phyloP scores from a whole-genome alignment of 2,797 vertebrate species.

The Erithacus rubecula region DNA sequence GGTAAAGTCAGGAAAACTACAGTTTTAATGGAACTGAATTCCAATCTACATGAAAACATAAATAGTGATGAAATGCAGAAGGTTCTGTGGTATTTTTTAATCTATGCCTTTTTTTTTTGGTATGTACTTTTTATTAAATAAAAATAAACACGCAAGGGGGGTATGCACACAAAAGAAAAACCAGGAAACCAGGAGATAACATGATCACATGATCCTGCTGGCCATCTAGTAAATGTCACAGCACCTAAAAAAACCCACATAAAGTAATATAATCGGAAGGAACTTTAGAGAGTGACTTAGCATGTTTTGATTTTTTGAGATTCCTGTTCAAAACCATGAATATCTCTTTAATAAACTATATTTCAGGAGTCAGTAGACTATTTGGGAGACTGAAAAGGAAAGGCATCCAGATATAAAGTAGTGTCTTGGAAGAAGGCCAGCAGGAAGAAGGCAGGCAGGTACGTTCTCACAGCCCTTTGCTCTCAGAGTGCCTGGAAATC shows the following conservation, averaged over 20 bases:
- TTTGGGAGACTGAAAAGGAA: neutral
- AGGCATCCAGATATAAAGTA: neutral
- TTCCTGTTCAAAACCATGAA: neutral
- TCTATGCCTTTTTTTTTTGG: neutral
- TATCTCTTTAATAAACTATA: neutral
- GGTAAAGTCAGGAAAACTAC: neutral
- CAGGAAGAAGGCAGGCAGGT: neutral
- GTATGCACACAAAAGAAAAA: neutral
- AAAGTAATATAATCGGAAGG: neutral
- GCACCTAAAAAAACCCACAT: neutral
- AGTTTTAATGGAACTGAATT: neutral
- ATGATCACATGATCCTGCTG: neutral
- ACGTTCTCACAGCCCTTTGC: neutral
- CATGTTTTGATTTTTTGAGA: neutral
- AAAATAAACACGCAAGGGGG: neutral
- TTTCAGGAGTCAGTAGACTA: neutral
- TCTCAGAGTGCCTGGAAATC: neutral
- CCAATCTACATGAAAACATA: neutral
- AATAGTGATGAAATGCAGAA: neutral
- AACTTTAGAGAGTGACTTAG: neutral
- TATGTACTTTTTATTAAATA: neutral
- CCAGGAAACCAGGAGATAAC: neutral
- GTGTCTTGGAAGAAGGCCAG: neutral
- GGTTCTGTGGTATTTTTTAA: neutral
- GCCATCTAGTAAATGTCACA: neutral